These are phyloP conservation scores for Chiloscyllium plagiosum DNA, from an alignment of 2,113 vertebrate species.

Conservation along the genomic window DNA sequence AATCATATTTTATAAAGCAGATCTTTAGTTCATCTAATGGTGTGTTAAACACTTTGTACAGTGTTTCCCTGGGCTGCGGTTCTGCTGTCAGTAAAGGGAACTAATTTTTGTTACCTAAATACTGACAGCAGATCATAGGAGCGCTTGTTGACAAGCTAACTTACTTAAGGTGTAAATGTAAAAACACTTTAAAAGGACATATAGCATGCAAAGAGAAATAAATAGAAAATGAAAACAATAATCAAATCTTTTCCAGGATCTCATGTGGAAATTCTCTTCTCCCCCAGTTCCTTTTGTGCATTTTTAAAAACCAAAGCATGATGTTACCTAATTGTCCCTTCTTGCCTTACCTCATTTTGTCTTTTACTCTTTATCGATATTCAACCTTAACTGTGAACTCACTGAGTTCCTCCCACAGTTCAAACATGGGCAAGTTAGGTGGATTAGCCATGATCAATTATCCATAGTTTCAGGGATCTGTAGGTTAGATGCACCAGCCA, in stretches of 20 bases:
- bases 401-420: not conserved
- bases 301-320: not conserved
- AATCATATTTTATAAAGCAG: not conserved
- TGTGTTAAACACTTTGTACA: not conserved
- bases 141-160: not conserved
- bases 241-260: not conserved
- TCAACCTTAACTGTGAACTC: not conserved
- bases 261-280: not conserved
- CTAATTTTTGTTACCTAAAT: not conserved
- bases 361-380: not conserved
- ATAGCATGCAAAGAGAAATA: not conserved
- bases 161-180: not conserved
- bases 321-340: not conserved
- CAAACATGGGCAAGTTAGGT: no score
- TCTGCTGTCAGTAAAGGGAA: not conserved
- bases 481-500: no score
- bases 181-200: not conserved
- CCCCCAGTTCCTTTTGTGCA: not conserved
- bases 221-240: not conserved
- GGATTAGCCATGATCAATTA: no score
- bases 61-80: not conserved
- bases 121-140: not conserved
- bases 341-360: not conserved
- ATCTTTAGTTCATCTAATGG: not conserved
- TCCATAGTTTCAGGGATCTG: no score